phyloP scores from a whole-genome alignment of 1,140 invertebrate genomes.

The Ganaspis sp. region DNA sequence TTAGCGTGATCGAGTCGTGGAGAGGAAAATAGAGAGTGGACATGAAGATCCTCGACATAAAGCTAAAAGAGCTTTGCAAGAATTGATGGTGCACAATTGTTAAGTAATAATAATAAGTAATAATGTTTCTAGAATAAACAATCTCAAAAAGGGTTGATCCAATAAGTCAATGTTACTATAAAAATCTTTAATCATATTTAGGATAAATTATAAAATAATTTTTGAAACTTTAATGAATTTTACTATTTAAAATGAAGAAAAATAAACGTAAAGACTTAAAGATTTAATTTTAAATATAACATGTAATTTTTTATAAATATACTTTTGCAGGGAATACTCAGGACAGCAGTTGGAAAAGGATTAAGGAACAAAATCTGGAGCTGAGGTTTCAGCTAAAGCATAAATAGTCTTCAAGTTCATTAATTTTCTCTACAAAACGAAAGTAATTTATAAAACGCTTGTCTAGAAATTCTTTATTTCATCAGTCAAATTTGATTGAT shows the following conservation, averaged over 20 bases:
- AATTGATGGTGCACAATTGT: constrained; percentile 99
- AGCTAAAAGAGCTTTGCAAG: constrained; percentile 98
- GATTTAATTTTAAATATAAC: too few relatives aligned
- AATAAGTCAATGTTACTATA: too few relatives aligned
- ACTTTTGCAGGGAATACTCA: constrained; percentile 90
- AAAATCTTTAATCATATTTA: too few relatives aligned
- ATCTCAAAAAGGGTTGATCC: too few relatives aligned
- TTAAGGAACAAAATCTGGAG: constrained; percentile 79
- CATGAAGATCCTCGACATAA: constrained; percentile 99
- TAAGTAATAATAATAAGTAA: constrained; percentile 78
- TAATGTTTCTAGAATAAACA: too few relatives aligned
- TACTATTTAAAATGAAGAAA: too few relatives aligned
- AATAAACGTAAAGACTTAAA: too few relatives aligned
- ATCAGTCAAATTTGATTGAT: too few relatives aligned
- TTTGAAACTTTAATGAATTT: too few relatives aligned
- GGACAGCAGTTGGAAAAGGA: constrained; percentile 96
- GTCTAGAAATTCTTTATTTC: too few relatives aligned
- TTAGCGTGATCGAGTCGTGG: constrained; percentile 97
- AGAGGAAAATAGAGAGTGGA: constrained; percentile 97
- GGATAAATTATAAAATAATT: too few relatives aligned
- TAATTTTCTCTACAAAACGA: constrained; percentile 12
- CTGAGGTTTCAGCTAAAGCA: constrained; percentile 80
- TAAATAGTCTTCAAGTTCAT: constrained; percentile 66
- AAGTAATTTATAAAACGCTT: constrained; percentile 3
- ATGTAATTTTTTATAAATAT: too few relatives aligned